Evolutionary conservation across 2,888 invertebrate species (phyloP), one percentile per base, ranked within the genome.

Genomic region (Ectemnius cavifrons): DNA sequence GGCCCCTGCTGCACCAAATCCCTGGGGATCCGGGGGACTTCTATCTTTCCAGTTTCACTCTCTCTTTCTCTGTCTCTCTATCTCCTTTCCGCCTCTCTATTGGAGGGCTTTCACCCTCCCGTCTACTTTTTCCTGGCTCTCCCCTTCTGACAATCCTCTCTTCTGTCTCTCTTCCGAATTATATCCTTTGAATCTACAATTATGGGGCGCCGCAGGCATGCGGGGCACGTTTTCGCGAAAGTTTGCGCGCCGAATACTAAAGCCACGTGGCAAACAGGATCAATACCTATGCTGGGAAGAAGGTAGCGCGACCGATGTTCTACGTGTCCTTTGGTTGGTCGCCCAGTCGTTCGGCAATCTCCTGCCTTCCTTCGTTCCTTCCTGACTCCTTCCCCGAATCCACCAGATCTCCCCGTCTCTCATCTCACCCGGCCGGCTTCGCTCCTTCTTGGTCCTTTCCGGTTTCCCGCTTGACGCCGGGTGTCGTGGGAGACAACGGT

Each of bases 141-240:
- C 47, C 63, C 63, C 49, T 47, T 63, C 27, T 49, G 63, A 63
- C 59, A 46, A 5, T 20, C 52, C 45, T 45, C 23, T 23, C 20
- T 65, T 60, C 66, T 73, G 37, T 76, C 81, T 77, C 83, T 80
- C 81, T 82, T 79, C 82, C 85, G 88, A 89, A 90, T 90, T 88
- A 90, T 89, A 89, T 91, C 90, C 91, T 89, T 91, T 90, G 91
- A 91, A 91, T 91, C 88, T 90, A 90, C 90, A 90, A 91, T 91
- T 90, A 91, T 87, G 84, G 86, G 84, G 83, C 81, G 83, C 82
- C 83, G 81, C 84, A 77, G 80, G 85, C 86, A 89, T 89, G 89
- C 89, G 86, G 83, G 79, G 85, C 89, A 89, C 89, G 89, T 89
- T 85, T 84, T 85, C 87, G 85, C 85, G 85, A 86, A 88, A 90